Evolutionary conservation across 2,888 invertebrate species (phyloP).

Genomic region (Nemotelus pantherinus): DNA sequence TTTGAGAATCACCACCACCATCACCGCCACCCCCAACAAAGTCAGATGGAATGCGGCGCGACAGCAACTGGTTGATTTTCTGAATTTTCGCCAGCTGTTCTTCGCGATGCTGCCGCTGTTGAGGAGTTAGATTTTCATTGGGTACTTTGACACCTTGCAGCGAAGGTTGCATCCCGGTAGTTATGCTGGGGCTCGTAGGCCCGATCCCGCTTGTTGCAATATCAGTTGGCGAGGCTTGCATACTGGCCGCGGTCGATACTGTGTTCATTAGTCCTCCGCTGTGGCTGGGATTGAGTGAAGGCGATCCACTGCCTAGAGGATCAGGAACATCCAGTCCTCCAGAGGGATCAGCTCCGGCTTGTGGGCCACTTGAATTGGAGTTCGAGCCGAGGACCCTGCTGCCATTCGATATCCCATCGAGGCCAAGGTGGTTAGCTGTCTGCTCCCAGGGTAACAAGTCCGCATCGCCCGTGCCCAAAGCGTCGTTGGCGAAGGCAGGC

Average conservation of each 20-base stretch:
- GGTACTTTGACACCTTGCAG: conserved; percentile 87
- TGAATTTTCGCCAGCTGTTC: conserved; percentile 88
- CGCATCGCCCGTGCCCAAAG: conserved; percentile 62
- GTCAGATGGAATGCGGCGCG: conserved; percentile 58
- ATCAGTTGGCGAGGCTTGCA: conserved; percentile 41
- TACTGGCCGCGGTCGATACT: conserved; percentile 27
- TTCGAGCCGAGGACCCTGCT: not conserved
- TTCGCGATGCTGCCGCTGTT: conserved; percentile 93
- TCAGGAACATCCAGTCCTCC: conserved; percentile 46
- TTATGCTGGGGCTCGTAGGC: conserved; percentile 67
- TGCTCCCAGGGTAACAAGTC: conserved; percentile 68
- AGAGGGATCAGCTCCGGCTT: conserved; percentile 14
- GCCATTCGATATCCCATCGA: conserved; percentile 55
- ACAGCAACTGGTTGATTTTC: conserved; percentile 91
- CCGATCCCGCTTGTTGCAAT: conserved; percentile 52
- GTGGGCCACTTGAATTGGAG: not conserved
- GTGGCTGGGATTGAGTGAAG: conserved; percentile 35
- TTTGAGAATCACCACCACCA: not conserved
- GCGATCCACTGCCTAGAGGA: conserved; percentile 49
- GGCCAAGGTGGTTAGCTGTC: conserved; percentile 56
- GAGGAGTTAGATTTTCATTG: conserved; percentile 95
- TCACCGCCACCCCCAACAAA: conserved; percentile 49
- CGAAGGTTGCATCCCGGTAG: conserved; percentile 68
- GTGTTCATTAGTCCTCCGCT: conserved; percentile 15
- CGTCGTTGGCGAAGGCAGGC: conserved; percentile 60